phyloP scores from a whole-genome alignment of 2,888 invertebrate species.

The Ochlodes sylvanus region DNA sequence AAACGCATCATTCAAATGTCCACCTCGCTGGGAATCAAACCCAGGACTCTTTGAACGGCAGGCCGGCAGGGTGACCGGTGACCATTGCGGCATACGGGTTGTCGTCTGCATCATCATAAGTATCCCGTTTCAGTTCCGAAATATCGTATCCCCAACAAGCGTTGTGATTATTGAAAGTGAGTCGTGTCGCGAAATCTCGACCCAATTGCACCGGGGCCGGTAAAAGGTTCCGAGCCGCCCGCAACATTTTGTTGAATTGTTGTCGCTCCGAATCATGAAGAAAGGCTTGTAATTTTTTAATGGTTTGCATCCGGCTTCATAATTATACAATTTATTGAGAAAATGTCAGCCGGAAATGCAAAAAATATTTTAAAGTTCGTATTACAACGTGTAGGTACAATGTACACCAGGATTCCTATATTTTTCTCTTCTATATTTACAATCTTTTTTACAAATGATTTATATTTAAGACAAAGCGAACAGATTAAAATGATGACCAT shows the following conservation, averaged over 20 bases:
- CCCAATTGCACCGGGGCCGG: slow-evolving; percentile 24
- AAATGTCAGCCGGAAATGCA: slow-evolving; percentile 2
- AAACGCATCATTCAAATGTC: too few relatives aligned
- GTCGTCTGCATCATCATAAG: too few relatives aligned
- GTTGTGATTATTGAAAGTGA: slow-evolving; percentile 5
- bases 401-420: too few relatives aligned
- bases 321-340: slow-evolving; percentile 17
- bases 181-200: slow-evolving; percentile 9
- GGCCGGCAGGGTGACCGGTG: too few relatives aligned
- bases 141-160: slow-evolving; percentile 1
- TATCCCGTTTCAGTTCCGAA: neutral
- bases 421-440: too few relatives aligned
- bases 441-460: neutral
- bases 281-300: slow-evolving; percentile 30
- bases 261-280: slow-evolving; percentile 17
- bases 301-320: slow-evolving; percentile 24
- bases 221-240: slow-evolving; percentile 22
- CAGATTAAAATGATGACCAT: neutral
- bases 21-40: too few relatives aligned
- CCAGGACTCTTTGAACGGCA: too few relatives aligned
- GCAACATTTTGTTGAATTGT: slow-evolving; percentile 23
- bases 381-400: too few relatives aligned
- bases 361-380: neutral
- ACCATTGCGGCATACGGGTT: too few relatives aligned
- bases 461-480: neutral